Evolutionary conservation across 1,140 invertebrate species (phyloP).

Genomic region (Drosophila carrolli): DNA sequence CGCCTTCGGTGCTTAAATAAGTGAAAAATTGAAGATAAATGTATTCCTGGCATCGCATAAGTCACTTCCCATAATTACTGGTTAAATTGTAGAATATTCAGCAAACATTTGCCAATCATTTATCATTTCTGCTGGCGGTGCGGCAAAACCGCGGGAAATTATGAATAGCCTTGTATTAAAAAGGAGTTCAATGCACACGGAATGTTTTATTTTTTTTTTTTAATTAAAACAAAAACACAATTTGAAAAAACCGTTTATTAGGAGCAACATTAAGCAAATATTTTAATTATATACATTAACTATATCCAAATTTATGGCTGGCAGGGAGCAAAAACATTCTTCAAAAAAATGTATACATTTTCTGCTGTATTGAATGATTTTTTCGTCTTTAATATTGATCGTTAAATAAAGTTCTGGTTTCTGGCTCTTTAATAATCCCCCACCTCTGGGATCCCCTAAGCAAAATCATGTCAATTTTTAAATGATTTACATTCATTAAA

Average conservation of each 20-base stretch:
- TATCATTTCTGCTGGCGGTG: constrained; percentile 17
- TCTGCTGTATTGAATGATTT: too few species aligned
- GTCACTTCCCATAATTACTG: constrained; percentile 51
- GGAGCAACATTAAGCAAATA: not conserved
- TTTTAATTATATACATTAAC: constrained; percentile 27
- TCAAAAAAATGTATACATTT: too few species aligned
- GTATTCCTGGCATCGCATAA: constrained; percentile 34
- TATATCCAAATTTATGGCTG: constrained; percentile 16
- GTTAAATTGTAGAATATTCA: constrained; percentile 32
- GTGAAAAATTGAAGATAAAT: constrained; percentile 42
- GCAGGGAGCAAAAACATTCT: not conserved
- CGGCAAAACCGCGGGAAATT: not conserved
- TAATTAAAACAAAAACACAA: too few species aligned
- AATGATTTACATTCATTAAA: constrained; percentile 51
- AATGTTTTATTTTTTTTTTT: not conserved
- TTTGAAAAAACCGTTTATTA: too few species aligned
- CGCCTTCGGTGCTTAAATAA: constrained; percentile 19
- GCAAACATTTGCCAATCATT: constrained; percentile 35
- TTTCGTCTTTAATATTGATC: too few species aligned
- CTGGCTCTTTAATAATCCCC: not conserved
- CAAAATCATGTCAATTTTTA: constrained; percentile 13
- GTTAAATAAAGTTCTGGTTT: too few species aligned
- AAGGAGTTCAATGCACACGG: not conserved
- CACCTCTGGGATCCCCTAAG: not conserved
- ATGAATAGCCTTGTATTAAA: not conserved